Conservation (phyloP, 2,888 invertebrate genomes). For the Melitaea athalia region DNA sequence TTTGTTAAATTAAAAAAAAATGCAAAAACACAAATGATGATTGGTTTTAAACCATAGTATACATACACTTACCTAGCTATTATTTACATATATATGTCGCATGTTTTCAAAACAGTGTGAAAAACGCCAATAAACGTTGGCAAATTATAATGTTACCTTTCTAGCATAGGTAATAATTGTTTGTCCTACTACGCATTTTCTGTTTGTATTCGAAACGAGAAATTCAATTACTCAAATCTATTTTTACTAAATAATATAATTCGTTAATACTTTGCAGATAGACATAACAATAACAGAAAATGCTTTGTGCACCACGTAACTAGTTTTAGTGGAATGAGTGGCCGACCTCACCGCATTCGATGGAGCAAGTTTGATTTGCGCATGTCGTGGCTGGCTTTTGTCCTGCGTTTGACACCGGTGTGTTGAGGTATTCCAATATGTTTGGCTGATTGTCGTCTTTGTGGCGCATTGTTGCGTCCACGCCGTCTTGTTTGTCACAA, state of each 20-base stretch:
- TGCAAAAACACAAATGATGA: slow-evolving; percentile 37
- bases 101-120: slow-evolving; percentile 30
- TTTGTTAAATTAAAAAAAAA: slow-evolving; percentile 40
- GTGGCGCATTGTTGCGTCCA: slow-evolving; percentile 66
- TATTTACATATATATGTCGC: slow-evolving; percentile 26
- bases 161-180: slow-evolving; percentile 45
- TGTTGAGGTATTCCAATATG: slow-evolving; percentile 70
- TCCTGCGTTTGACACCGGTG: slow-evolving; percentile 76
- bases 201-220: slow-evolving; percentile 53
- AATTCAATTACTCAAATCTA: neutral
- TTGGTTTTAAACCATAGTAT: slow-evolving; percentile 29
- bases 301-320: slow-evolving; percentile 72
- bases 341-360: slow-evolving; percentile 81
- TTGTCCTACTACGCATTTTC: slow-evolving; percentile 68
- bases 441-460: slow-evolving; percentile 76
- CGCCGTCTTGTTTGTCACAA: slow-evolving; percentile 69
- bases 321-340: slow-evolving; percentile 82
- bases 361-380: slow-evolving; percentile 80
- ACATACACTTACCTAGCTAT: slow-evolving; percentile 30
- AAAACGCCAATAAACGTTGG: slow-evolving; percentile 18
- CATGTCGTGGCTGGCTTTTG: slow-evolving; percentile 79
- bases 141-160: slow-evolving; percentile 56
- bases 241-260: neutral
- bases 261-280: slow-evolving; percentile 27
- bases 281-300: slow-evolving; percentile 61